A percentile compares a stretch with the other conserved stretches of the same genome.
These are phyloP conservation scores for Acestrorhynchus altus DNA, from an alignment of 2,797 vertebrate genomes.

Conservation along the genomic window DNA sequence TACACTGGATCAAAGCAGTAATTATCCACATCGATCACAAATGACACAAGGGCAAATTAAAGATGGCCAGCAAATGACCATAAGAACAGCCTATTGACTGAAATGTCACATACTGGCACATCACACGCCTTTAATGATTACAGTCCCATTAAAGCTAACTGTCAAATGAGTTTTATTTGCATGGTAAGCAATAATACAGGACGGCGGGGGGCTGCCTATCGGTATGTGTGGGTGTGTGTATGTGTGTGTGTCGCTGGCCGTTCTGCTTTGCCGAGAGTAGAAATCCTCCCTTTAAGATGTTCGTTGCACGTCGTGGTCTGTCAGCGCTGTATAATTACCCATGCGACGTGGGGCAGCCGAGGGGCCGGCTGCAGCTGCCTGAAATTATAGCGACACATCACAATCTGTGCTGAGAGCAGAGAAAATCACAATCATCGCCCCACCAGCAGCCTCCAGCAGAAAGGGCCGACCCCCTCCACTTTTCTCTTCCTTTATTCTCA, in stretches of 20 bases:
- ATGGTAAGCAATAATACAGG: not conserved
- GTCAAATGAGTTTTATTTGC: not conserved
- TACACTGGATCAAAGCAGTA: slow-evolving; percentile 1
- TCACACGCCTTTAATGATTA: not conserved
- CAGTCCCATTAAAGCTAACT: not conserved
- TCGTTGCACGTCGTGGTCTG: slow-evolving; percentile 23
- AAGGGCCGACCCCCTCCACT: not conserved
- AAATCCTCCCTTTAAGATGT: slow-evolving; percentile 40
- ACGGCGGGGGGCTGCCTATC: not conserved
- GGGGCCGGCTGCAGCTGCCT: slow-evolving; percentile 43
- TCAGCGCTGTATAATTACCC: slow-evolving; percentile 52
- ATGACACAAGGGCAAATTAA: slow-evolving; percentile 18
- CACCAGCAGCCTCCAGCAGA: not conserved
- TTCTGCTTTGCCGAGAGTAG: slow-evolving; percentile 31
- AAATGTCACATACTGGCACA: not conserved
- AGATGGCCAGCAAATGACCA: slow-evolving; percentile 7
- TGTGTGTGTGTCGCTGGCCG: not conserved
- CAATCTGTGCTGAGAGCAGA: slow-evolving; percentile 20
- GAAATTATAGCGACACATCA: slow-evolving; percentile 42
- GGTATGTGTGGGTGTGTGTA: not conserved
- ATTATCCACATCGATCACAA: not conserved
- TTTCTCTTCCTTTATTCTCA: not conserved
- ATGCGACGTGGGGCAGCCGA: slow-evolving; percentile 13
- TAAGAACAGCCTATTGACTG: slow-evolving; percentile 1
- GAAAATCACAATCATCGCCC: slow-evolving; percentile 12